These are phyloP conservation scores for Eristalinus sepulchralis DNA, from an alignment of 2,888 invertebrate genomes.

Conservation along the genomic window DNA sequence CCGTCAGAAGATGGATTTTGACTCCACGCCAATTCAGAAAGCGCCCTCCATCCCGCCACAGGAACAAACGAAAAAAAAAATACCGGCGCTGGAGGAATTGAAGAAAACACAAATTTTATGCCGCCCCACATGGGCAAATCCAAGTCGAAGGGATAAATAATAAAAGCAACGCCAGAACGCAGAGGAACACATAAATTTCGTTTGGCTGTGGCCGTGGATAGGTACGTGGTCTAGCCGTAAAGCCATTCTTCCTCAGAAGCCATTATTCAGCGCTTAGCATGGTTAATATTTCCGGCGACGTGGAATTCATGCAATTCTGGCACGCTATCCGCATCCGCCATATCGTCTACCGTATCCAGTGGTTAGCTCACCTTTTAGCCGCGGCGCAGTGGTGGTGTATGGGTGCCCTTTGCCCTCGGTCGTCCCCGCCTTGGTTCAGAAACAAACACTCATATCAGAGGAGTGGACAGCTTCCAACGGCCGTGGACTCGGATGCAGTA, in stretches of 20 bases:
- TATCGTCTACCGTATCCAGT: background rate
- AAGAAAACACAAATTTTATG: background rate
- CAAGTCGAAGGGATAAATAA: background rate
- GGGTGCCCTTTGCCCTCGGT: background rate
- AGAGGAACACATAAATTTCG: background rate
- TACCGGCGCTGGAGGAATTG: background rate
- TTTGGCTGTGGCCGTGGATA: background rate
- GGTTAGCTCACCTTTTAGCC: background rate
- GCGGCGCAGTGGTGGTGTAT: background rate
- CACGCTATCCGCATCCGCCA: background rate
- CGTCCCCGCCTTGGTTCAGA: background rate
- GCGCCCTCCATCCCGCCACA: background rate
- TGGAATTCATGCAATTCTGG: constrained; percentile 15
- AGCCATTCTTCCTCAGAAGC: background rate
- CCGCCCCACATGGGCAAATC: background rate
- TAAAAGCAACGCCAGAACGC: background rate
- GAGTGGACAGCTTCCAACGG: background rate
- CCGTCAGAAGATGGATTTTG: background rate
- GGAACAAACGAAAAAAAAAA: background rate
- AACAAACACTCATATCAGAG: background rate
- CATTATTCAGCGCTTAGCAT: constrained; percentile 33
- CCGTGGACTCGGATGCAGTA: background rate
- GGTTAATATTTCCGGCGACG: constrained; percentile 34
- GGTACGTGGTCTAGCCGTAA: background rate
- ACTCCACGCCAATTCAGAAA: background rate